Conservation (phyloP, 1,140 invertebrate species). For the Drosophila virilis region DNA sequence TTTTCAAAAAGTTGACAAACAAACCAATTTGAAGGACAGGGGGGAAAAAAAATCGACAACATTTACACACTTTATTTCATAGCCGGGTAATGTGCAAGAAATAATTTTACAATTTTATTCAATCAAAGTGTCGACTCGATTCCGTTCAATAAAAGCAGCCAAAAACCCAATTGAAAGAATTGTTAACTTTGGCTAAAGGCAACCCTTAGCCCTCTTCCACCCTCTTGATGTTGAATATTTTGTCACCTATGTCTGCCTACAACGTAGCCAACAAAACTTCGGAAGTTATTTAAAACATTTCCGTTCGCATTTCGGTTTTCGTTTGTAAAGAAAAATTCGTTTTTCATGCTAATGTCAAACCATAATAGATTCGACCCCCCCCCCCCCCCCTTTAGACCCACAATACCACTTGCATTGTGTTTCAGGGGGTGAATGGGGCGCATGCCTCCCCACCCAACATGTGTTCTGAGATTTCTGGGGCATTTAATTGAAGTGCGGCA, state of each 20-base stretch:
- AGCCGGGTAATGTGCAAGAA: constrained; percentile 37
- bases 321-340: constrained; percentile 71
- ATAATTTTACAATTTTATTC: constrained; percentile 76
- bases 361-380: constrained; percentile 58
- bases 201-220: neutral
- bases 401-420: neutral
- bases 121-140: constrained; percentile 59
- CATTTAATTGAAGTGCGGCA: constrained; percentile 64
- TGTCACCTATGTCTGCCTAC: constrained; percentile 59
- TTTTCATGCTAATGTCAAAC: constrained; percentile 77
- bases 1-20: constrained; percentile 30
- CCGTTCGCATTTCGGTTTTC: constrained; percentile 46
- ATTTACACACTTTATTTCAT: constrained; percentile 41
- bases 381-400: neutral
- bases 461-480: constrained; percentile 59
- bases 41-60: constrained; percentile 3
- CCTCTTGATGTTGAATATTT: constrained; percentile 38
- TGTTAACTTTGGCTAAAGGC: constrained; percentile 18
- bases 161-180: constrained; percentile 7
- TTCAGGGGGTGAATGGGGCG: neutral
- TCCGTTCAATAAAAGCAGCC: constrained; percentile 39
- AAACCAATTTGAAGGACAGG: neutral
- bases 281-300: constrained; percentile 74
- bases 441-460: constrained; percentile 36
- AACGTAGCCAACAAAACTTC: constrained; percentile 28